phyloP scores from a whole-genome alignment of 2,888 invertebrate species.

The Cheiracanthium punctorium region DNA sequence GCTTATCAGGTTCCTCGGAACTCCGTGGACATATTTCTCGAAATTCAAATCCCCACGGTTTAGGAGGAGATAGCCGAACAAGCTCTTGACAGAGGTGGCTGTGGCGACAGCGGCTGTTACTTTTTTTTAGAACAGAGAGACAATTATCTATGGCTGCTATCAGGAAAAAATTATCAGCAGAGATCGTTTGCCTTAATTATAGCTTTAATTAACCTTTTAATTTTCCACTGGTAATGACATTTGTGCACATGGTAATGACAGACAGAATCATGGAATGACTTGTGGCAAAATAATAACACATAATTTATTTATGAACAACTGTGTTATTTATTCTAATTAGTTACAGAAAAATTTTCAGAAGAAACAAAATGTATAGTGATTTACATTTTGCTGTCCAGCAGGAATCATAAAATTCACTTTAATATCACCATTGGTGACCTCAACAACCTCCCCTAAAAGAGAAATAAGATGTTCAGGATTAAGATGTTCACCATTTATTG shows the following conservation, averaged over 20 bases:
- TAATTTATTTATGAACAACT: neutral
- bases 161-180: neutral
- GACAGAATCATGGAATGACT: neutral
- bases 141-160: neutral
- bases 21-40: too few species aligned
- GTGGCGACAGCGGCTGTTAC: too few species aligned
- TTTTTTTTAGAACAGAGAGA: too few species aligned
- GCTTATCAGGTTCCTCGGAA: too few species aligned
- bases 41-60: too few species aligned
- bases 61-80: too few species aligned
- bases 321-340: neutral
- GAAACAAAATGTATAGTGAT: neutral
- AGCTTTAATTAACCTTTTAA: neutral
- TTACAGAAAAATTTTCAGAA: constrained; percentile 4
- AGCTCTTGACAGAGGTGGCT: too few species aligned
- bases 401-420: neutral
- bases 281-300: neutral
- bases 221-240: neutral
- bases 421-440: neutral
- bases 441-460: neutral
- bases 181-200: neutral
- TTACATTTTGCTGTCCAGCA: neutral
- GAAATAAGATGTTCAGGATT: neutral
- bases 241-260: constrained; percentile 3
- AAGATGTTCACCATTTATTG: constrained; percentile 1